These are phyloP conservation scores for Accipiter virgatus DNA, from an alignment of 2,113 vertebrate species.

Conservation along the genomic window DNA sequence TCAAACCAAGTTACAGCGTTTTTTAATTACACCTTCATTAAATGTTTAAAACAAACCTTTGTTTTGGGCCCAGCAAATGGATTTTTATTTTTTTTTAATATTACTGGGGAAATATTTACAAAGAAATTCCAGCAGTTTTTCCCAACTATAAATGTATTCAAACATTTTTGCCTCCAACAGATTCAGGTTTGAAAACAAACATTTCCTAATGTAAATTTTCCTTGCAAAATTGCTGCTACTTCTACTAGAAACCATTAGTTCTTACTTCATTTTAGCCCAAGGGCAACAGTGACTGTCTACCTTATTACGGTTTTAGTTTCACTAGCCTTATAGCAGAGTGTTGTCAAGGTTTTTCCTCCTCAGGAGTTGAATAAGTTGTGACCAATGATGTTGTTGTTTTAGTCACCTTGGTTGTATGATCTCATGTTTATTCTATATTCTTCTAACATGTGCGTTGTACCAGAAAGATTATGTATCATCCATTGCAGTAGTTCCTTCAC, in stretches of 20 bases:
- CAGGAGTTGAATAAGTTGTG: background rate
- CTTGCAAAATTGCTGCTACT: background rate
- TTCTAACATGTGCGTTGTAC: background rate
- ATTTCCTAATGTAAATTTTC: background rate
- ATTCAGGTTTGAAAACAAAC: background rate
- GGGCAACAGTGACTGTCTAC: background rate
- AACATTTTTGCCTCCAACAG: background rate
- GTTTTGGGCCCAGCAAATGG: background rate
- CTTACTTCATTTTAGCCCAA: background rate
- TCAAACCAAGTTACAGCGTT: background rate
- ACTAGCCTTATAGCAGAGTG: background rate
- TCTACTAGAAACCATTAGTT: background rate
- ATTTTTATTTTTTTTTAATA: background rate
- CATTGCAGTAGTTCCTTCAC: background rate
- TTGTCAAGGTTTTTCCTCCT: background rate
- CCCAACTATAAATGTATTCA: background rate
- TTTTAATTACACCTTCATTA: background rate
- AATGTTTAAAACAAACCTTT: background rate
- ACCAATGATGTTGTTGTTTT: background rate
- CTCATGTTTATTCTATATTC: background rate
- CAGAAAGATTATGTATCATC: background rate
- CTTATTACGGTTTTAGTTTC: background rate
- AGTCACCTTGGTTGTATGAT: background rate
- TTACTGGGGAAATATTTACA: background rate
- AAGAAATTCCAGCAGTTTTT: background rate